phyloP scores from a whole-genome alignment of 2,888 invertebrate species.

The Hymenopus coronatus region DNA sequence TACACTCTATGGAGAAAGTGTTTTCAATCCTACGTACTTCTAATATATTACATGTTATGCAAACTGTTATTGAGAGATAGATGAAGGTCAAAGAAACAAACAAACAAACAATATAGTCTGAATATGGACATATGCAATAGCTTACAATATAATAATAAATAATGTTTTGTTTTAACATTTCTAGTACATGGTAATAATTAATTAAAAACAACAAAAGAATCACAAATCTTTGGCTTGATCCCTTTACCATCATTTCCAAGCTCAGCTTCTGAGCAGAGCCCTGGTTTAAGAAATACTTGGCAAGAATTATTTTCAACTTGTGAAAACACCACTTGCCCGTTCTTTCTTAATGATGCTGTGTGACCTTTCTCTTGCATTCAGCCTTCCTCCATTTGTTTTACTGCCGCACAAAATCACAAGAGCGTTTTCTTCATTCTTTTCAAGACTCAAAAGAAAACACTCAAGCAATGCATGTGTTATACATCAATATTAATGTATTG shows the following conservation, averaged over 20 bases:
- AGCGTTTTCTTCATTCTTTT: constrained; percentile 17
- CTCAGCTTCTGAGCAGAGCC: background rate
- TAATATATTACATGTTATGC: constrained; percentile 16
- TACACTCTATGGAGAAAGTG: constrained; percentile 20
- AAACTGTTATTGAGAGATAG: constrained; percentile 16
- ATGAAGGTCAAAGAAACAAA: background rate
- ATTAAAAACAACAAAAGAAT: constrained; percentile 46
- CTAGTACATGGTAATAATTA: constrained; percentile 22
- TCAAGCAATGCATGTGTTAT: constrained; percentile 13
- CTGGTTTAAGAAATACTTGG: background rate
- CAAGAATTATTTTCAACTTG: constrained; percentile 4
- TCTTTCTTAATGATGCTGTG: background rate
- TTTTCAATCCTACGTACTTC: constrained; percentile 26
- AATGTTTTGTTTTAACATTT: constrained; percentile 21
- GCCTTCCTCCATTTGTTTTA: constrained; percentile 15
- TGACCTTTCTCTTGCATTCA: background rate
- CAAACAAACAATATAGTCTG: background rate
- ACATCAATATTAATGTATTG: constrained; percentile 71
- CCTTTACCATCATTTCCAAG: constrained; percentile 63
- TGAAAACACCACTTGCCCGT: constrained; percentile 5
- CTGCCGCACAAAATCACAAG: background rate
- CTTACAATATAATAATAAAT: constrained; percentile 27
- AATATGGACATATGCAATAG: constrained; percentile 13
- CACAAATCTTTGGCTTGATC: constrained; percentile 84
- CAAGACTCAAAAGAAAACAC: background rate